Conservation (phyloP, 1,140 invertebrate species). For the Temnothorax longispinosus region DNA sequence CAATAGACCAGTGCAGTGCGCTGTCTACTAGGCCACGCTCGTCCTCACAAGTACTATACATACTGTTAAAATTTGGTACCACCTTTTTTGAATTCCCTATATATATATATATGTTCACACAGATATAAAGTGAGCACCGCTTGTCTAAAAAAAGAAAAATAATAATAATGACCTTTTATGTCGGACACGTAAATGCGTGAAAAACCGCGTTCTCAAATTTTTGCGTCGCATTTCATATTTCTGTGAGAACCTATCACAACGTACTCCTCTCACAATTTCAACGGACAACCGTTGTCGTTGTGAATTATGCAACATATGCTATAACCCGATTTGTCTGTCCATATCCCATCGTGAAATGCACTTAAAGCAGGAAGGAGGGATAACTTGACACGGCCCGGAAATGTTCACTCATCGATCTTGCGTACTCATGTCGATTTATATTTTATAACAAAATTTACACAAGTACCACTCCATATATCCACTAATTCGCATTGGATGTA, state of each 20-base stretch:
- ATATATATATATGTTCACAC: too few relatives aligned
- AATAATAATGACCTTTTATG: neutral
- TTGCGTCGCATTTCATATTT: neutral
- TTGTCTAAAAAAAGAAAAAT: neutral
- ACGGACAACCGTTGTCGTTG: neutral
- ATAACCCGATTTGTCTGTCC: slow-evolving; percentile 20
- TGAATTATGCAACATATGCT: slow-evolving; percentile 35
- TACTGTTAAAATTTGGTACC: too few relatives aligned
- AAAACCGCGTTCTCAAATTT: neutral
- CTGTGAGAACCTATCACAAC: neutral
- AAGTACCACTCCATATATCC: neutral
- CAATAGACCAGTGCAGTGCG: too few relatives aligned
- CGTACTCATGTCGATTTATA: neutral
- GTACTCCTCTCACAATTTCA: slow-evolving; percentile 3
- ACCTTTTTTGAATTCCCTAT: too few relatives aligned
- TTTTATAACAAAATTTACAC: slow-evolving; percentile 22
- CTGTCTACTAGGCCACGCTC: too few relatives aligned
- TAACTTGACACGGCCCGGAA: slow-evolving; percentile 4
- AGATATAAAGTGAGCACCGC: neutral
- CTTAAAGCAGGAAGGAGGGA: neutral
- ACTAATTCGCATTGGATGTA: neutral
- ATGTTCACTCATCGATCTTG: neutral
- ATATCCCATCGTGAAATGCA: neutral
- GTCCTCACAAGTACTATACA: too few relatives aligned
- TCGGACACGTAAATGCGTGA: neutral